A percentile compares a stretch with the other conserved stretches of the same genome.
phyloP scores from a whole-genome alignment of 1,140 invertebrate species.

The Lutraria rhynchaena region DNA sequence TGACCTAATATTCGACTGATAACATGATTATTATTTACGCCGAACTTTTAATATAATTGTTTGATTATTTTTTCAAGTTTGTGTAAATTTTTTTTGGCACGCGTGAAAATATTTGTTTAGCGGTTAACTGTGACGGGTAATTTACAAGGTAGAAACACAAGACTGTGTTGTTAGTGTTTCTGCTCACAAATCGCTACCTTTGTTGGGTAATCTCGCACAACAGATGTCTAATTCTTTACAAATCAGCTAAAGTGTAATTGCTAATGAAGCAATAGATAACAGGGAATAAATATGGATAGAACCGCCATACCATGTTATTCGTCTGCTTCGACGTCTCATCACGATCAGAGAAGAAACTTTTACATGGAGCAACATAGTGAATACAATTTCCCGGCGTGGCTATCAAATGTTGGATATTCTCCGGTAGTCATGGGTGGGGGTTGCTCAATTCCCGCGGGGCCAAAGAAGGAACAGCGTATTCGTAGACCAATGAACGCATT shows the following conservation, averaged over 20 bases:
- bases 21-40: conserved; percentile 1
- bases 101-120: not conserved
- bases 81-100: not conserved
- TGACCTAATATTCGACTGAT: conserved; percentile 13
- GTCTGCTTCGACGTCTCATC: conserved; percentile 2
- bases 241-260: conserved; percentile 34
- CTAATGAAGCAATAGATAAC: conserved; percentile 41
- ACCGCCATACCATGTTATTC: conserved; percentile 16
- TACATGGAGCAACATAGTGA: conserved; percentile 15
- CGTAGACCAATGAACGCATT: conserved; percentile 82
- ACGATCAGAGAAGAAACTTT: conserved; percentile 15
- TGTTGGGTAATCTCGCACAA: conserved; percentile 13
- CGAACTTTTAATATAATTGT: not conserved
- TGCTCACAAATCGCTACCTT: conserved; percentile 1
- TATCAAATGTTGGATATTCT: conserved; percentile 1
- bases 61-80: conserved; percentile 7
- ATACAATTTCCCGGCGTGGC: conserved; percentile 3
- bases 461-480: conserved; percentile 68
- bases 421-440: not conserved
- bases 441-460: not conserved
- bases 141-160: not conserved
- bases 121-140: conserved; percentile 5
- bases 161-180: conserved; percentile 8
- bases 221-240: conserved; percentile 50
- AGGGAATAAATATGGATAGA: conserved; percentile 37